phyloP scores from a whole-genome alignment of 1,140 invertebrate genomes.

The Drosophila auraria region DNA sequence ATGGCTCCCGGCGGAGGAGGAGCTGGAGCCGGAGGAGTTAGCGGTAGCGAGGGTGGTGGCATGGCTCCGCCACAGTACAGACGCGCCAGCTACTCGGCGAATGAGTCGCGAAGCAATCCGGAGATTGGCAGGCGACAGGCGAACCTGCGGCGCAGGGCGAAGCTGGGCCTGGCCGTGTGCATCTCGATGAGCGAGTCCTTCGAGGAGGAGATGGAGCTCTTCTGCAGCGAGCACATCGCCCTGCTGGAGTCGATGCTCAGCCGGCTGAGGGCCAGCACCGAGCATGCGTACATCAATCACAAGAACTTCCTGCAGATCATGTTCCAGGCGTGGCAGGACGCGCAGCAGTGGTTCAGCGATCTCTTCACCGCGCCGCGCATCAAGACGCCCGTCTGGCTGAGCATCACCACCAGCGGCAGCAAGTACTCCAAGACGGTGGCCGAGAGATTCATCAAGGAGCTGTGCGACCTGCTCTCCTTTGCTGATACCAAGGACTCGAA shows the following conservation, averaged over 20 bases:
- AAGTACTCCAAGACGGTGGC: conserved; percentile 85
- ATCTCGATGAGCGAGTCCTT: conserved; percentile 83
- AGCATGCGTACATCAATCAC: conserved; percentile 85
- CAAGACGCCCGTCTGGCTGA: conserved; percentile 89
- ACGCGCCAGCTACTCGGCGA: conserved; percentile 74
- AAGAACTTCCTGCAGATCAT: conserved; percentile 85
- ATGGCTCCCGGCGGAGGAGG: conserved; percentile 6
- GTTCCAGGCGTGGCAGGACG: conserved; percentile 86
- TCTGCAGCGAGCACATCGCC: conserved; percentile 92
- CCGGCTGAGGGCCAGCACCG: conserved; percentile 88
- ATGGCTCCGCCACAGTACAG: conserved; percentile 69
- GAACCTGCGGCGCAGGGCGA: conserved; percentile 79
- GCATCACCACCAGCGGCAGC: conserved; percentile 86
- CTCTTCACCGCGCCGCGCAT: conserved; percentile 89
- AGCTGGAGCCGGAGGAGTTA: conserved; percentile 11
- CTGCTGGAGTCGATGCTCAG: conserved; percentile 92
- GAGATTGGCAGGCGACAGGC: conserved; percentile 75
- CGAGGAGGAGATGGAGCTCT: conserved; percentile 87
- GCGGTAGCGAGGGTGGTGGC: conserved; percentile 77
- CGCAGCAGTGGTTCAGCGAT: conserved; percentile 87
- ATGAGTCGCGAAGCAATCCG: conserved; percentile 82
- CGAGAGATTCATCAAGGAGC: conserved; percentile 87
- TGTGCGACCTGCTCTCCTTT: conserved; percentile 87
- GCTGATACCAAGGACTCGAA: conserved; percentile 92
- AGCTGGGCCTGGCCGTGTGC: conserved; percentile 87